Evolutionary conservation across 2,888 invertebrate species (phyloP).

Genomic region (Pilophorus perplexus): DNA sequence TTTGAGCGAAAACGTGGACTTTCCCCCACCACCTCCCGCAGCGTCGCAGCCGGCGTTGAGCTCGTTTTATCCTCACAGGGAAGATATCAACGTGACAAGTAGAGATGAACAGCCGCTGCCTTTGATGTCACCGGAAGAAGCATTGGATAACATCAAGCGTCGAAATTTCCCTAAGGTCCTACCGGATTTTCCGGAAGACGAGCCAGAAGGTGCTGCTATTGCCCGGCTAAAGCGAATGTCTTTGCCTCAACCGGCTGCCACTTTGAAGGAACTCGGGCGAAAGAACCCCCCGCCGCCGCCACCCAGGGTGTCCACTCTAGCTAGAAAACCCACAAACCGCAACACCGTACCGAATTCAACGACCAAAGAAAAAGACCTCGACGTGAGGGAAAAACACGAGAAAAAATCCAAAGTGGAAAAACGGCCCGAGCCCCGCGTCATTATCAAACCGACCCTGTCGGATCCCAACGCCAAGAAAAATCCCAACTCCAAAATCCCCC

Average conservation of each 20-base stretch:
- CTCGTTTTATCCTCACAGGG: conserved; percentile 32
- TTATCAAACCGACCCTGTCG: conserved; percentile 60
- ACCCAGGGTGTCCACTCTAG: conserved; percentile 68
- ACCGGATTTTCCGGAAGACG: conserved; percentile 62
- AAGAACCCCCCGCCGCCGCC: conserved; percentile 67
- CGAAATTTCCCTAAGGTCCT: conserved; percentile 81
- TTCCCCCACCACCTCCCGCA: conserved; percentile 27
- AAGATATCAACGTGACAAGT: conserved; percentile 65
- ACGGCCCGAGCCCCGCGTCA: conserved; percentile 59
- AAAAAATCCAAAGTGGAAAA: conserved; percentile 38
- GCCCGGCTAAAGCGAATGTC: conserved; percentile 45
- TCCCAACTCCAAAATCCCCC: conserved; percentile 45
- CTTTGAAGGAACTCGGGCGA: conserved; percentile 31
- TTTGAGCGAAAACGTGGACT: conserved; percentile 47
- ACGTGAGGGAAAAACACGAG: background rate
- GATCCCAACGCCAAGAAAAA: conserved; percentile 50
- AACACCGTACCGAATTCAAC: conserved; percentile 44
- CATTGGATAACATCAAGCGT: conserved; percentile 68
- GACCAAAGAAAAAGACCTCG: conserved; percentile 37
- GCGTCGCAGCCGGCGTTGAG: conserved; percentile 28
- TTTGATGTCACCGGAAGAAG: conserved; percentile 60
- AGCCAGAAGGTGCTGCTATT: conserved; percentile 22
- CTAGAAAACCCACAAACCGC: conserved; percentile 54
- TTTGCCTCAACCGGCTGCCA: conserved; percentile 46
- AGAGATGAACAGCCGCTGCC: conserved; percentile 54